These are phyloP conservation scores for Gambusia holbrooki DNA, from an alignment of 2,113 vertebrate species.

Conservation along the genomic window DNA sequence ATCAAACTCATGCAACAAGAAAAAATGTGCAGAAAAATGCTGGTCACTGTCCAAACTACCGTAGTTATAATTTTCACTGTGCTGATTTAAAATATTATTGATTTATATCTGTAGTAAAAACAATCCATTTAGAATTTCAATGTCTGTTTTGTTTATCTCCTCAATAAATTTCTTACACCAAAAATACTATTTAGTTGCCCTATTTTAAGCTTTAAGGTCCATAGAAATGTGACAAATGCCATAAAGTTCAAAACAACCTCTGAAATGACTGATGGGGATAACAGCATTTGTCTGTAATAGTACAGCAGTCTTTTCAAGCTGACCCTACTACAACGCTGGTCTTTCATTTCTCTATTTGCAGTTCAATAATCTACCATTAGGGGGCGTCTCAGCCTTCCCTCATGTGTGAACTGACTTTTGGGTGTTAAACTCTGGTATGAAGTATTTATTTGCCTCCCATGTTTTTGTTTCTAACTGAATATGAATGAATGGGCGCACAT, in stretches of 20 bases:
- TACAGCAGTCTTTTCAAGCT: neutral
- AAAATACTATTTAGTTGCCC: too few relatives aligned
- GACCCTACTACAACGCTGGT: neutral
- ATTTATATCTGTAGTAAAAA: too few relatives aligned
- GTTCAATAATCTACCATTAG: conserved; percentile 23
- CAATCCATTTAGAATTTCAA: too few relatives aligned
- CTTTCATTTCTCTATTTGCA: conserved; percentile 25
- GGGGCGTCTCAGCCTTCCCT: conserved; percentile 10
- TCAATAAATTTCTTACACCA: too few relatives aligned
- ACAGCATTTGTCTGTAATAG: neutral
- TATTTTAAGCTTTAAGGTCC: neutral
- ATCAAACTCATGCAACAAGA: too few relatives aligned
- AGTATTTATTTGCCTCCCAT: conserved; percentile 25
- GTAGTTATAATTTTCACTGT: too few relatives aligned
- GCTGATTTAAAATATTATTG: too few relatives aligned
- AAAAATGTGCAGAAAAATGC: too few relatives aligned
- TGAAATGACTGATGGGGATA: neutral
- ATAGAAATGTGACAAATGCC: neutral
- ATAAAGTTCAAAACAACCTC: too few relatives aligned
- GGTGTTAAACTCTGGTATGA: neutral
- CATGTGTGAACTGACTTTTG: conserved; percentile 8
- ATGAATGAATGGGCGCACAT: conserved; percentile 25
- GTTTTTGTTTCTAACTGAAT: conserved; percentile 31
- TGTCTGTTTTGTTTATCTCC: too few relatives aligned
- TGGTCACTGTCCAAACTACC: too few relatives aligned